Evolutionary conservation across 2,888 invertebrate genomes (phyloP).

Genomic region (Apomyelois bistriatella): DNA sequence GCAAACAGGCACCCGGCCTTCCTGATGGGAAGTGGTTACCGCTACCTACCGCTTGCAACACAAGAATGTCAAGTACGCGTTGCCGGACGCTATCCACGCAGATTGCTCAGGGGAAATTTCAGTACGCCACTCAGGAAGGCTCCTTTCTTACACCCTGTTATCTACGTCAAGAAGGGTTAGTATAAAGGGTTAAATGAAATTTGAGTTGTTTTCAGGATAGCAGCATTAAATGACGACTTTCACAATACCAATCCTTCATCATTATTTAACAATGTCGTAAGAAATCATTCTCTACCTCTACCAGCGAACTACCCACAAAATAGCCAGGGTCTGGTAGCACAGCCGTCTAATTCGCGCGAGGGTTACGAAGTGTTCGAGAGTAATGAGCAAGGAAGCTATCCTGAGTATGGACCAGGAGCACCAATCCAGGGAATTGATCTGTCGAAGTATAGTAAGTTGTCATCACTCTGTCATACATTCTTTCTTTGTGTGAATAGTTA

Average conservation of each 20-base stretch:
- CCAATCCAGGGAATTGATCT: slow-evolving; percentile 39
- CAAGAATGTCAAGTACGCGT: too few species aligned
- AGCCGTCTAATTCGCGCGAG: slow-evolving; percentile 38
- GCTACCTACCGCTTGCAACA: too few species aligned
- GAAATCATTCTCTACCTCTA: slow-evolving; percentile 24
- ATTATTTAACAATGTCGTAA: slow-evolving; percentile 22
- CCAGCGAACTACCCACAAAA: background rate
- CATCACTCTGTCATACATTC: background rate
- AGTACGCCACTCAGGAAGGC: too few species aligned
- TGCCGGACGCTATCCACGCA: too few species aligned
- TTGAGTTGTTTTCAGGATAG: slow-evolving; percentile 72
- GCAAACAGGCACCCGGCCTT: too few species aligned
- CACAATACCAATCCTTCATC: slow-evolving; percentile 76
- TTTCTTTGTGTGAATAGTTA: too few species aligned
- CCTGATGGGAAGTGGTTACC: too few species aligned
- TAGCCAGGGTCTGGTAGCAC: background rate
- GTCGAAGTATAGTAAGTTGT: slow-evolving; percentile 60
- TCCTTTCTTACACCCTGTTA: too few species aligned
- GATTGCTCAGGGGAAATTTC: too few species aligned
- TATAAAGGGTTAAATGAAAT: background rate
- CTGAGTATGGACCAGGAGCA: slow-evolving; percentile 35
- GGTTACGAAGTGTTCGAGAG: slow-evolving; percentile 81
- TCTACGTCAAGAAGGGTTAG: too few species aligned
- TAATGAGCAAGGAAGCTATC: slow-evolving; percentile 60
- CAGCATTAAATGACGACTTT: slow-evolving; percentile 85